Base-by-base conservation (phyloP, 2,113 vertebrate genomes). In the Xiphophorus couchianus region DNA sequence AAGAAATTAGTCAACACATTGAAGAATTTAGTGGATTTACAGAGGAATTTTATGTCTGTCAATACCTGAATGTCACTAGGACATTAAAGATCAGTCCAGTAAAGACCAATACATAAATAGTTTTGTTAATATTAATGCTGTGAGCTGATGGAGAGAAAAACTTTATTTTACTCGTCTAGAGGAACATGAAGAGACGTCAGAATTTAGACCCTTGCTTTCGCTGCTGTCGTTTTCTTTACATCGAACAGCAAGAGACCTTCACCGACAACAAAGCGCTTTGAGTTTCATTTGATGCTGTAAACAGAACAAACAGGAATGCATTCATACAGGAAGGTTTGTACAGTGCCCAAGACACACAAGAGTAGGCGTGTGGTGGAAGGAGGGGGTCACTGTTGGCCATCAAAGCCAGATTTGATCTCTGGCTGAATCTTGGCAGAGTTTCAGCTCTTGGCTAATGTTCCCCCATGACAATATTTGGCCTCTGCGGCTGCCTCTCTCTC, bases 401-500 rank as follows among this genome's bases (percentile, higher is more conserved):
- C 85, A 84, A 84, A 88, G 87, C 73, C 81, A 85, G 84, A 90
- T 91, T 72, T 88, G 88, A 88, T 90, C 86, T 84, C 66, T 71
- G 86, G 83, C 85, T 81, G 81, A 78, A 83, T 84, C 88, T 90
- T 93, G 86, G 88, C 90, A 84, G 78, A 58, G 27, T 48, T 82
- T 84, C 83, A 87, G 86, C 85, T 76, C 74, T 89, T 89, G 83
- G 78, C 85, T 83, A 80, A 86, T 82, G 84, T 84, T 89, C 89
- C 87, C 84, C 67, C 83, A 83, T 91, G 87, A 92, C 92, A 93
- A 88, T 87, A 88, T 93, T 92, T 89, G 89, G 87, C 87, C 78
- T 84, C 84, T 84, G 84, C 73, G 76, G 84, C 78, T 74, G 82
- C 51, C 51, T n/a, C 51, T 25, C 51, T 58, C 22, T n/a, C 51